Evolutionary conservation across 1,140 invertebrate genomes (phyloP), one percentile per base, ranked within the genome.

Genomic region (Teleogryllus occipitalis): DNA sequence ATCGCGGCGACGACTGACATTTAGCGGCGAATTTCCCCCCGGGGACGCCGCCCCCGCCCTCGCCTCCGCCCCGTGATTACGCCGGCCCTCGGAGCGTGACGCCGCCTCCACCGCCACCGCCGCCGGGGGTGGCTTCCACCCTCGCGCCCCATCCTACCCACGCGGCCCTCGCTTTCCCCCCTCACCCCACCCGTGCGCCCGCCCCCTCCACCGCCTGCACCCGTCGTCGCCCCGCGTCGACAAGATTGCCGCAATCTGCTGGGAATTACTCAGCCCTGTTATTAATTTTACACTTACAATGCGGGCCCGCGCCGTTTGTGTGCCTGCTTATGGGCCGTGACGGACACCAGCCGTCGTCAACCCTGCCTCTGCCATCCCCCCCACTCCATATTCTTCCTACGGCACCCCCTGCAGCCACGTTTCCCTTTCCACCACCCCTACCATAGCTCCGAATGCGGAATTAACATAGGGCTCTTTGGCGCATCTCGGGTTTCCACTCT

Each of bases 21-120:
- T 75, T 75, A 8, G 74, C 74, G 8, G 74, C 74, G 74, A 75
- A 75, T 75, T 21, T 75, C 74, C 39, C 74, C 74, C 74, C 8
- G 8, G 74, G 74, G 74, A 21, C 74, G 8, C 15, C 49, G 8
- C 15, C 49, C 15, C 15, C 49, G 8, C 15, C 49, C 15, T 8
- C 49, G 8, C 21, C 74, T 10, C 39, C 74, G 74, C 74, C 8
- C 39, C 21, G 39, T 75, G 74, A 75, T 75, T 21, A 75, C 39
- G 21, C 39, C 21, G 74, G 21, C 21, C 39, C 74, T 75, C 39
- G 8, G n/a, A 75, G 74, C 74, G 74, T 75, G 74, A 75, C 74
- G 74, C 74, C 49, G 49, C 49, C 49, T 8, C 49, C 49, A 8
- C 49, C 49, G 15, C 49, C 49, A 15, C 49, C 49, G 8, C 49